These are phyloP conservation scores for Tetragnatha montana DNA, from an alignment of 2,888 invertebrate genomes.

Conservation along the genomic window DNA sequence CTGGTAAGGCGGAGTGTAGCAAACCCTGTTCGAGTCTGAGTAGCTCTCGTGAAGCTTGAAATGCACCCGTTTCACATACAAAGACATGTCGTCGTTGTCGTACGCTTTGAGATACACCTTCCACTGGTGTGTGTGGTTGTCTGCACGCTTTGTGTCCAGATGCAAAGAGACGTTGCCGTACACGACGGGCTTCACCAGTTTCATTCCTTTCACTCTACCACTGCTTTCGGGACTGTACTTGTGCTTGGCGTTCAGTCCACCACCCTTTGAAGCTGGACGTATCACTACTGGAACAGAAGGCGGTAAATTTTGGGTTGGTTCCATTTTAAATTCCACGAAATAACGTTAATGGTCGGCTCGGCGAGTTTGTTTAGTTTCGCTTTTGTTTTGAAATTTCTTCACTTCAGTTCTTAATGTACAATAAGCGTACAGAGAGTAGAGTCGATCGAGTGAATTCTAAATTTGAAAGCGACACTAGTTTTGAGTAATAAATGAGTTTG, in stretches of 20 bases:
- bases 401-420: background rate
- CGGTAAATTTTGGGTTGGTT: background rate
- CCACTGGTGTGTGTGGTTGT: constrained; percentile 99
- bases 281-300: constrained; percentile 10
- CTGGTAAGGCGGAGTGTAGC: constrained; percentile 97
- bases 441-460: no score
- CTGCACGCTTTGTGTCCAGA: constrained; percentile 96
- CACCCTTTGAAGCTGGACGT: constrained; percentile 8
- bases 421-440: no score
- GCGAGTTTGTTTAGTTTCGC: background rate
- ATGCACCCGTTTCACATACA: constrained; percentile 92
- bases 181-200: constrained; percentile 80
- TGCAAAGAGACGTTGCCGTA: constrained; percentile 97
- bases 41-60: constrained; percentile 99
- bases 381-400: background rate
- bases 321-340: constrained; percentile 10
- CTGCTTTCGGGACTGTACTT: constrained; percentile 11
- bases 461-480: no score
- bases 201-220: constrained; percentile 70
- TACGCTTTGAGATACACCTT: constrained; percentile 97
- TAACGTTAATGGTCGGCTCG: no score
- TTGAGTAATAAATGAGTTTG: no score
- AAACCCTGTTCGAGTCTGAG: constrained; percentile 92
- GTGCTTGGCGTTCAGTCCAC: constrained; percentile 8
- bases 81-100: constrained; percentile 78